Base-by-base conservation (phyloP, 2,113 vertebrate genomes). In the Tragelaphus scriptus region DNA sequence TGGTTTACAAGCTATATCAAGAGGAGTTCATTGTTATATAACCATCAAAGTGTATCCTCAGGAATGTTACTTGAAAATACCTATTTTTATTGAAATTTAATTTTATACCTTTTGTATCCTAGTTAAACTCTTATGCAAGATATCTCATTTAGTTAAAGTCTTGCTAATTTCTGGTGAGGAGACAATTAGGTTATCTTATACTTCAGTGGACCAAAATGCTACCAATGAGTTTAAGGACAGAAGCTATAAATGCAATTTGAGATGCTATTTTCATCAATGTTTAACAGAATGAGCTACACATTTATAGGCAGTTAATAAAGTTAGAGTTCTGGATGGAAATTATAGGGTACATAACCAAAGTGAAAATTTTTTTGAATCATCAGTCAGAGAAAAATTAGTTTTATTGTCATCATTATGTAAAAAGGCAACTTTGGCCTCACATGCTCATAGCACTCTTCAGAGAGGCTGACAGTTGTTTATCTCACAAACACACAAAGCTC, bases 401-500 rank as follows among this genome's bases (percentile, higher is more conserved):
- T 63, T 93, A 87, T 89, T 95, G 71, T 95, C 59, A 81, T 85
- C 23, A 2, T 94, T 97, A 94, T 85, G 59, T 68, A 95, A 90
- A 98, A 55, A 90, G 40, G 28, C 81, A 92, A 93, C 81, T 81
- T 94, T 97, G 95, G 93, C 90, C 65, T 97, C 36, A 47, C 51
- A 44, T 1, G 32, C 91, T 88, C 87, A 47, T 79, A 87, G 36
- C 4, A 32, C 36, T 85, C 55, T 80, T 63, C 80, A 56, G 44
- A 96, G 28, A 89, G 7, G 26, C 68, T 97, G 96, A 96, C 94
- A 94, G 88, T 91, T 97, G 96, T 98, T 98, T 98, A 98, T 98
- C 96, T 98, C 93, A 87, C 44, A 96, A 91, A 97, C 84, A 97
- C 81, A 92, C 30, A 90, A 65, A 90, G 58, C 65, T 95, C 97